Base-by-base conservation (phyloP, 2,888 invertebrate species). In the Caprella mutica region DNA sequence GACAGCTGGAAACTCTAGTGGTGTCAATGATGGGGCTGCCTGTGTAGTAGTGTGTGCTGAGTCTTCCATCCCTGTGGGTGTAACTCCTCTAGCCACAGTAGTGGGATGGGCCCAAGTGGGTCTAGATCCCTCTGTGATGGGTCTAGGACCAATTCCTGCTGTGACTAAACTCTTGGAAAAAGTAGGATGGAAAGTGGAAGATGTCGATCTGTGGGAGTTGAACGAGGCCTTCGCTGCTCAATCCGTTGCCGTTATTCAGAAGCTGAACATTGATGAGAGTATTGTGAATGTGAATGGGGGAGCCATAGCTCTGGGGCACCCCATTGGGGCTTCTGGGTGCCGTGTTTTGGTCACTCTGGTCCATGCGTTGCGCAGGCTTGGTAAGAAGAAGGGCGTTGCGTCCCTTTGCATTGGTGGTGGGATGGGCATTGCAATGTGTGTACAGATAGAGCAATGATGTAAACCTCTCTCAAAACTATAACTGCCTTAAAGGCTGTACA, bases 1-100 rank as follows among this genome's bases (percentile, higher is more conserved):
- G 5, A 88, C 88, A 3, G 78, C 87, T 30, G 85, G 84, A 43
- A 86, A 85, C 75, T 78, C 86, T 1, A 86, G 86, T 8, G 86
- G 86, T 27, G 76, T 87, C 33, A 87, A 86, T 71, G 94, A 94
- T 72, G 92, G 93, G 1, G 92, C 93, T 2, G 89, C 91, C 3
- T 89, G 85, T 1, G 74, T 93, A 1, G 73, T 93, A 19, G 69
- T 94, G 33, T n/a, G n/a, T n/a, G 75, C 76, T 33, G 77, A 80
- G 65, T 76, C 84, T 0, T 3, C 29, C 14, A 26, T 19, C 30
- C 8, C 27, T 27, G 17, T 27, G 14, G 24, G 26, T 17, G 69
- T 68, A 5, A 74, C 72, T 26, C 82, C 88, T 0, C 67, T 92
- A 56, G 91, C 84, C 2, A 80, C 78, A 70, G 79, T 94, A 48